These are phyloP conservation scores for Mya arenaria DNA, from an alignment of 1,140 invertebrate genomes.

Conservation along the genomic window DNA sequence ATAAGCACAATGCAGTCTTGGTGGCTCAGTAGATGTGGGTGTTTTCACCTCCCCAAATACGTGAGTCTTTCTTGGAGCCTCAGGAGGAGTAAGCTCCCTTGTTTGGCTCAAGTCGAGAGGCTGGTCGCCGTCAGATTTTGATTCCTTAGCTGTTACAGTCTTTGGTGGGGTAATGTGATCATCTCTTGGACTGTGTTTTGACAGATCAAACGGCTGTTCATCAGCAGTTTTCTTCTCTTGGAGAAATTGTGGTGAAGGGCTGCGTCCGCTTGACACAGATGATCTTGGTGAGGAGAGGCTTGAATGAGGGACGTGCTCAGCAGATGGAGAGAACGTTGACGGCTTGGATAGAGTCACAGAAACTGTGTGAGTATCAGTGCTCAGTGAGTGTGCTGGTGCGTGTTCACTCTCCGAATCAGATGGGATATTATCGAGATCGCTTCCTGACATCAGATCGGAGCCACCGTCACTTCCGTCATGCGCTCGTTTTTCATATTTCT, in stretches of 20 bases:
- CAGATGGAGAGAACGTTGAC: slow-evolving; percentile 29
- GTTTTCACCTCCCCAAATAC: slow-evolving; percentile 70
- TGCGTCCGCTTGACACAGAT: neutral
- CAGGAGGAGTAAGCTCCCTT: slow-evolving; percentile 63
- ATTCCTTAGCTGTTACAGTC: neutral
- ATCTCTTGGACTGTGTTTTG: slow-evolving; percentile 49
- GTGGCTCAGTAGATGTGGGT: slow-evolving; percentile 30
- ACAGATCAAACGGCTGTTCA: slow-evolving; percentile 68
- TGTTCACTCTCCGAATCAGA: slow-evolving; percentile 72
- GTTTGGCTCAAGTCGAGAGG: slow-evolving; percentile 65
- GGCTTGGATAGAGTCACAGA: slow-evolving; percentile 18
- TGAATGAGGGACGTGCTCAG: neutral
- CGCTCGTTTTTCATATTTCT: slow-evolving; percentile 54
- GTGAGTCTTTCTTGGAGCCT: slow-evolving; percentile 74
- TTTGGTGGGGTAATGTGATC: slow-evolving; percentile 29
- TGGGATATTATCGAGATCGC: slow-evolving; percentile 69
- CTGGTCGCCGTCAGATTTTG: slow-evolving; percentile 55
- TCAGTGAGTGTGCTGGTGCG: slow-evolving; percentile 36
- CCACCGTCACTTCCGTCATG: slow-evolving; percentile 52
- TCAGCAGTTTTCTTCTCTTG: neutral
- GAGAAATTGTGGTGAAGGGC: neutral
- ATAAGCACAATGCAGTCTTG: slow-evolving; percentile 72
- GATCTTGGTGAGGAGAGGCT: slow-evolving; percentile 6
- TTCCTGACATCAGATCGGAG: slow-evolving; percentile 58
- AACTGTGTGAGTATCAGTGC: slow-evolving; percentile 13